These are phyloP conservation scores for Sesamia nonagrioides DNA, from an alignment of 1,140 invertebrate species.

Conservation along the genomic window DNA sequence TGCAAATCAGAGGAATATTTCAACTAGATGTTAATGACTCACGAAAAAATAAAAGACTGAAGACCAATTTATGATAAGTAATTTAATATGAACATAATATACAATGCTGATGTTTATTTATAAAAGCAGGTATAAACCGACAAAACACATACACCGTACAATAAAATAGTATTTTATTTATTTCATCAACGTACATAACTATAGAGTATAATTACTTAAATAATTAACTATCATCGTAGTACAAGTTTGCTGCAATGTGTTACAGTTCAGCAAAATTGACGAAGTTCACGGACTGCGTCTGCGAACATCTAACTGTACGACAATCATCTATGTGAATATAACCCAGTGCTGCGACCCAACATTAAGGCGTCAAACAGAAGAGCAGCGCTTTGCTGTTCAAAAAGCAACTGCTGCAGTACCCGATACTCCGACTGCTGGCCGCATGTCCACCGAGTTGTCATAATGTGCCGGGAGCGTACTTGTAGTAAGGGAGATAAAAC, in stretches of 20 bases:
- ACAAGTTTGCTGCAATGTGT: not conserved
- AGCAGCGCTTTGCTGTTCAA: too few species aligned
- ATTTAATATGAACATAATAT: conserved; percentile 87
- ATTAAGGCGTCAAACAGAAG: too few species aligned
- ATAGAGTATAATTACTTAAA: conserved; percentile 50
- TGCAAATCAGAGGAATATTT: too few species aligned
- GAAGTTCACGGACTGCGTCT: not conserved
- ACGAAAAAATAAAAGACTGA: conserved; percentile 53
- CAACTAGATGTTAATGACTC: too few species aligned
- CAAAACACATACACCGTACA: conserved; percentile 80
- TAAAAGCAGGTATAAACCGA: conserved; percentile 86
- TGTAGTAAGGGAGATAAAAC: too few species aligned
- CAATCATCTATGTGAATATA: too few species aligned
- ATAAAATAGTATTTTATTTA: conserved; percentile 72
- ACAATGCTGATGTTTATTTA: conserved; percentile 85
- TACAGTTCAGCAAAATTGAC: conserved; percentile 12
- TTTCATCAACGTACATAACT: conserved; percentile 62
- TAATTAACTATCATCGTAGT: conserved; percentile 40
- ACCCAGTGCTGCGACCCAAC: too few species aligned
- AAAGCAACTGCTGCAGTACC: too few species aligned
- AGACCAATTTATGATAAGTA: conserved; percentile 67
- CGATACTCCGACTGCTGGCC: too few species aligned
- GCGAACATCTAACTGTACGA: too few species aligned
- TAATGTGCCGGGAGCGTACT: too few species aligned
- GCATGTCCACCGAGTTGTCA: too few species aligned